Evolutionary conservation across 2,113 vertebrate species (phyloP).

Genomic region (Notiomystis cincta): DNA sequence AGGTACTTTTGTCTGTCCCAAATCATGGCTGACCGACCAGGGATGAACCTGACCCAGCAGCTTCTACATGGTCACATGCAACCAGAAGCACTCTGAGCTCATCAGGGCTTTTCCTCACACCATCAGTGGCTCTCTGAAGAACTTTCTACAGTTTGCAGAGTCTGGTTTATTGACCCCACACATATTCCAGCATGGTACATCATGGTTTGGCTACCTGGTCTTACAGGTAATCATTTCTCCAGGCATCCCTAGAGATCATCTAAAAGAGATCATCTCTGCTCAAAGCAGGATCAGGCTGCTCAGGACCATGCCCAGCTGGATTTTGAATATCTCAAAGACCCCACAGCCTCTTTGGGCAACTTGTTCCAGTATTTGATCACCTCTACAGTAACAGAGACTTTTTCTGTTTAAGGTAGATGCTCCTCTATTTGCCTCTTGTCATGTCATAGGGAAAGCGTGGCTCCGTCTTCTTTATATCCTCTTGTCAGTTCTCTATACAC

Average conservation of each 20-base stretch:
- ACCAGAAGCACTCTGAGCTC: background rate
- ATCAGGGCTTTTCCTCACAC: background rate
- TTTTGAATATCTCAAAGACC: background rate
- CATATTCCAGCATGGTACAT: background rate
- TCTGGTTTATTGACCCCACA: background rate
- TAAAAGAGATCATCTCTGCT: too few relatives aligned
- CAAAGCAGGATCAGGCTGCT: background rate
- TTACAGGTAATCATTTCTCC: background rate
- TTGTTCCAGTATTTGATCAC: background rate
- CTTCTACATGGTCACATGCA: background rate
- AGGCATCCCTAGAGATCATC: background rate
- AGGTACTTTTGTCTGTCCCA: background rate
- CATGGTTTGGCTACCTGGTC: background rate
- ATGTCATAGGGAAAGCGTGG: background rate
- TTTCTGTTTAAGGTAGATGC: background rate
- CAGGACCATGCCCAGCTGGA: background rate
- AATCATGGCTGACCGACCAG: accelerated
- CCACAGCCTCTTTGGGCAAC: background rate
- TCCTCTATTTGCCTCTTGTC: background rate
- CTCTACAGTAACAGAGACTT: background rate
- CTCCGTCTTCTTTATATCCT: background rate
- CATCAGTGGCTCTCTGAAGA: background rate
- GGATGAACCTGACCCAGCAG: background rate
- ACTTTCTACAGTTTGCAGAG: background rate
- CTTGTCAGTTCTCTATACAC: background rate